Evolutionary conservation across 1,140 invertebrate genomes (phyloP), one percentile per base, ranked within the genome.

Genomic region (Elymnias hypermnestra): DNA sequence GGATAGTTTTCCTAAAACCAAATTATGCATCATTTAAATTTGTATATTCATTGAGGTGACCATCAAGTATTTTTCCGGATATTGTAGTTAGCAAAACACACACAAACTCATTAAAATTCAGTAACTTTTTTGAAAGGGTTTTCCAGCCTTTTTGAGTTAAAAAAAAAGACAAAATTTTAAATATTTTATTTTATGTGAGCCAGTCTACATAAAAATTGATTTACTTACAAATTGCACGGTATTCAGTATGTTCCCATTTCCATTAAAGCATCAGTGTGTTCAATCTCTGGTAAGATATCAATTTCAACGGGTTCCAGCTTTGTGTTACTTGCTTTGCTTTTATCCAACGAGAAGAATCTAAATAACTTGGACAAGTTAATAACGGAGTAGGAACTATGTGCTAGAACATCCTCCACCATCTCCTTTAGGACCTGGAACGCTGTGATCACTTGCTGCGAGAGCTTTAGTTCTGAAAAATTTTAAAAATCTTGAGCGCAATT

Each of bases 381-480:
- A 41, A 91, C 82, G 1, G 91, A 91, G 67, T 92, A 94, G 0
- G 89, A 89, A 42, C 89, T 93, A 17, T 87, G 81, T n/a, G 83
- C 86, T 9, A 93, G 69, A 56, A 88, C 88, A 29, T 89, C 88
- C 53, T 91, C 89, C 1, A 90, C 83, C 29, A 88, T 85, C 53
- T 89, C 87, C 50, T 90, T 91, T 2, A 93, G 61, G 0, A 72
- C 72, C 56, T 88, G 85, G 45, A 92, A 92, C 1, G 87, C 88
- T 6, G 78, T 53, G 33, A 74, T 55, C 9, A 89, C 68, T 50
- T 89, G 87, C 2, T 81, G 72, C 0, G 83, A 48, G n/a, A 83
- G 31, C 52, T 83, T 72, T 8, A 52, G 47, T 68, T 88, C 83
- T 71, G 74, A 31, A 86, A 86, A 45, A 58, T 55, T 74, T 75